Conservation (phyloP, 2,797 vertebrate genomes). For the Premnoplex brunnescens region DNA sequence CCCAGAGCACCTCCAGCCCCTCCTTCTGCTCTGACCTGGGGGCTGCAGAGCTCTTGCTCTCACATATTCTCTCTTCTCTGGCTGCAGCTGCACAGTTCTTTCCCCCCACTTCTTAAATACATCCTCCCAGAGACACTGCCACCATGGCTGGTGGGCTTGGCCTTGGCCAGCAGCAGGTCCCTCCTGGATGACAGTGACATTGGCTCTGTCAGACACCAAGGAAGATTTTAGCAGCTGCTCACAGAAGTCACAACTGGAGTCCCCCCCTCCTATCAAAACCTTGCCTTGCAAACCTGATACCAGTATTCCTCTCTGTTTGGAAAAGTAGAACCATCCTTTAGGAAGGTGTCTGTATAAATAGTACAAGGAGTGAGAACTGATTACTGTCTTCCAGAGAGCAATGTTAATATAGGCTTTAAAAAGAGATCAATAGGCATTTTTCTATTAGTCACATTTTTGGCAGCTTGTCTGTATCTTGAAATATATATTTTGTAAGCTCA, state of each 20-base stretch:
- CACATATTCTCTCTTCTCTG: not conserved
- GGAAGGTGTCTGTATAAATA: not conserved
- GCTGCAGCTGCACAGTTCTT: no score
- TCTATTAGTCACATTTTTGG: slow-evolving; percentile 38
- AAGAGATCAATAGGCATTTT: slow-evolving; percentile 31
- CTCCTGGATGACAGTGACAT: not conserved
- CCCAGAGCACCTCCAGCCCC: not conserved
- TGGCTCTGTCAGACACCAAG: not conserved
- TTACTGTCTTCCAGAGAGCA: not conserved
- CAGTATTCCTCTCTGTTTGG: not conserved
- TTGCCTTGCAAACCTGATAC: not conserved
- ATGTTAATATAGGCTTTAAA: not conserved
- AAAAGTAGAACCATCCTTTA: not conserved
- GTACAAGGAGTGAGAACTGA: not conserved
- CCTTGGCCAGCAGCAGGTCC: not conserved
- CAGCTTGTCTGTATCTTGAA: slow-evolving; percentile 15
- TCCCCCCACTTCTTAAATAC: not conserved
- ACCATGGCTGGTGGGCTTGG: not conserved
- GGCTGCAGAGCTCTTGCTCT: not conserved
- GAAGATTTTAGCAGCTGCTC: not conserved
- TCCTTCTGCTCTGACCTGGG: not conserved
- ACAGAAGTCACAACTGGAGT: not conserved
- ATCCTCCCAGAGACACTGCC: not conserved
- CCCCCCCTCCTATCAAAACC: not conserved
- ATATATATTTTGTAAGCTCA: not conserved